Base-by-base conservation (phyloP, 2,888 invertebrate species). In the Gerosis bhagava region DNA sequence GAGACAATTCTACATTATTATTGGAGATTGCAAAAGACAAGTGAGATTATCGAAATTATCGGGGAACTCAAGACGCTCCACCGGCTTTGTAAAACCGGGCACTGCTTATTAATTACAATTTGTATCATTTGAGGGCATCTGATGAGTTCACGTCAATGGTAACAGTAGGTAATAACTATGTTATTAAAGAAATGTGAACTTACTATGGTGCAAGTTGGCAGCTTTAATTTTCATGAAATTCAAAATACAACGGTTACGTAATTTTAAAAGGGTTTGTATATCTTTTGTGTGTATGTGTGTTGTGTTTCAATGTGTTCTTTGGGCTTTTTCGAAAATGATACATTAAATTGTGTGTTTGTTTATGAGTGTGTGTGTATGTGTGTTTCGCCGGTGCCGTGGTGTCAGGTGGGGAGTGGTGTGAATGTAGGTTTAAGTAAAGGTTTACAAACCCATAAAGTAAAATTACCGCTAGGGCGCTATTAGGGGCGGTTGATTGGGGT, bases 391-490 rank as follows among this genome's bases (percentile, higher is more conserved):
- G 34, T 42, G 44, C 50, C 45, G 24, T 29, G 13, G 34, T 29
- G 42, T 42, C 25, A 24, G 12, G 32, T 42, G 47, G 51, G n/a
- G n/a, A 40, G 45, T 60, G 61, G 59, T 51, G 59, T 62, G 61
- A 45, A 54, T 65, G 65, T 63, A 63, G 63, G 62, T 62, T 82
- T 84, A 87, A 87, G 86, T 87, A 88, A 88, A 87, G 84, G 84
- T 86, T 84, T 86, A 87, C 88, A 88, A 88, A 88, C 88, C 88
- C 88, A 87, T 71, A 81, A 83, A 77, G 84, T 82, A 83, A 87
- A 84, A 84, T 86, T 84, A 86, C 84, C 87, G 87, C 86, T 84
- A 87, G 77, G 81, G 86, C 86, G 83, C 83, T 82, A 83, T 76
- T 78, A 86, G 74, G 80, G 83, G 84, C 84, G 86, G 83, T 82